Percentiles rank a stretch among this genome's conserved stretches.
Conservation (phyloP, 2,888 invertebrate genomes). For the Archips crataeganus region DNA sequence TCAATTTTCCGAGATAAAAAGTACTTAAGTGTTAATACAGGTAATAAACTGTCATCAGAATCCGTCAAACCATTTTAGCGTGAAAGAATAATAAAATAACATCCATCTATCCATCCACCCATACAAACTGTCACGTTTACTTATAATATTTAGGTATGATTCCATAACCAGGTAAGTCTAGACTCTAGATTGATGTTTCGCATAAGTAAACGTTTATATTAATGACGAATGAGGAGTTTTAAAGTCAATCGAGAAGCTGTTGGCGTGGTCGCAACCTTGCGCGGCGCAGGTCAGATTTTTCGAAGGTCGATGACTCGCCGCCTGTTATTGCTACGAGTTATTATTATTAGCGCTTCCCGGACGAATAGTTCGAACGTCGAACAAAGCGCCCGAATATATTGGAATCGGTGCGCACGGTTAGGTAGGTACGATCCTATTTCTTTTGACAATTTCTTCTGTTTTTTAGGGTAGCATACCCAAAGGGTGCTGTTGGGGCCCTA, state of each 20-base stretch:
- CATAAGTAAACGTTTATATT: conserved; percentile 24
- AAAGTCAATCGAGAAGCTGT: conserved; percentile 48
- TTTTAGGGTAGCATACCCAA: background rate
- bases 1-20: too few species aligned
- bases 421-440: conserved; percentile 43
- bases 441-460: conserved; percentile 46
- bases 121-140: too few species aligned
- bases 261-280: conserved; percentile 75
- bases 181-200: background rate
- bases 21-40: too few species aligned
- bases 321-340: conserved; percentile 72
- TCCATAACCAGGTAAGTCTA: too few species aligned
- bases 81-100: too few species aligned
- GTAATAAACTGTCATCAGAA: too few species aligned
- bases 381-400: conserved; percentile 51
- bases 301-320: conserved; percentile 84
- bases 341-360: conserved; percentile 75
- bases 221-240: conserved; percentile 28
- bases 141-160: too few species aligned
- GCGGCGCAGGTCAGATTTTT: conserved; percentile 83
- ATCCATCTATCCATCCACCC: too few species aligned
- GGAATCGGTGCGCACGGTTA: conserved; percentile 54
- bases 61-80: too few species aligned
- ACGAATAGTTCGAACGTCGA: conserved; percentile 48
- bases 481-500: too few species aligned